These are phyloP conservation scores for Thunnus albacares DNA, from an alignment of 2,797 vertebrate genomes.

Conservation along the genomic window DNA sequence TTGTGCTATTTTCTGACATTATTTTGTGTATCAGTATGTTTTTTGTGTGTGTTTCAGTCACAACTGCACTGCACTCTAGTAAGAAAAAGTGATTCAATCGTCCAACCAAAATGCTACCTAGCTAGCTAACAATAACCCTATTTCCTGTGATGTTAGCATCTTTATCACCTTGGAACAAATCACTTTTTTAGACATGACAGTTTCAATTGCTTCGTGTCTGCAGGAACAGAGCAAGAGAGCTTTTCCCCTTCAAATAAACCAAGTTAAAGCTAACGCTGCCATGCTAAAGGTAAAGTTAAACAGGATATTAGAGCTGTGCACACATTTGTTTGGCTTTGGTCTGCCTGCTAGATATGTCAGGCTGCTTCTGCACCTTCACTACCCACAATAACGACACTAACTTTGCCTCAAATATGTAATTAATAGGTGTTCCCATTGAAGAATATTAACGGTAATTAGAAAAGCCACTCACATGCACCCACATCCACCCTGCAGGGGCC, in stretches of 20 bases:
- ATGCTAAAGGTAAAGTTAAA: conserved; percentile 66
- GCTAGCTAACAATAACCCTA: not conserved
- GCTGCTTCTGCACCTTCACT: conserved; percentile 8
- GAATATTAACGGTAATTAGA: conserved; percentile 39
- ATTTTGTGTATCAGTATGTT: not conserved
- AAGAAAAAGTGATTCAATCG: not conserved
- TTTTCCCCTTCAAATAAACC: not conserved
- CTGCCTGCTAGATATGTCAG: conserved; percentile 19
- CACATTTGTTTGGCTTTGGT: conserved; percentile 54
- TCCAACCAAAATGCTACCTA: not conserved
- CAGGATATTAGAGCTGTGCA: conserved; percentile 40
- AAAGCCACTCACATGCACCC: conserved; percentile 1
- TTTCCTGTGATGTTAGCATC: not conserved
- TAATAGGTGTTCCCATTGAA: conserved; percentile 22
- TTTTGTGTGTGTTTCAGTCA: too few relatives aligned
- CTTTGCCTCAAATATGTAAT: not conserved
- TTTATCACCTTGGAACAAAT: not conserved
- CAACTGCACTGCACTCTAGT: not conserved
- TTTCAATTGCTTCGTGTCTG: not conserved
- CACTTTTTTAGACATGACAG: not conserved
- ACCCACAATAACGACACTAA: not conserved
- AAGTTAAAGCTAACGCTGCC: conserved; percentile 35
- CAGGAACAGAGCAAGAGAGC: not conserved
- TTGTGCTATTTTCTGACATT: too few relatives aligned
- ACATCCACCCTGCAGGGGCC: conserved; percentile 11